These are phyloP conservation scores for Amblyjoppa fuscipennis DNA, from an alignment of 2,888 invertebrate genomes.

Conservation along the genomic window DNA sequence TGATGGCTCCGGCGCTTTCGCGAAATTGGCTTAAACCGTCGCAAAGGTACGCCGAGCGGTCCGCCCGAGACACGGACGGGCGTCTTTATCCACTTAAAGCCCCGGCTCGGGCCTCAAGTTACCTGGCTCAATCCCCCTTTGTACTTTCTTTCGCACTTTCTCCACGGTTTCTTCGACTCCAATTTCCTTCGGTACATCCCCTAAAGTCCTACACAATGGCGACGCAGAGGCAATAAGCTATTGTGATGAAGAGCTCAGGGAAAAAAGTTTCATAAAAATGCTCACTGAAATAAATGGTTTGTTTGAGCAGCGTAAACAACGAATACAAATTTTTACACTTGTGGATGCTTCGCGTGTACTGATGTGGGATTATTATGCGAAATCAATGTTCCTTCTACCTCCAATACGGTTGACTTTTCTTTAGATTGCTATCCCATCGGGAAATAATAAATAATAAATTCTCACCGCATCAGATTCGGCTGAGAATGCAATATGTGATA, in stretches of 20 bases:
- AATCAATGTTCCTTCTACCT: too few relatives aligned
- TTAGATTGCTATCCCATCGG: too few relatives aligned
- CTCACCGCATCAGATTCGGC: too few relatives aligned
- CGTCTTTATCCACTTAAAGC: conserved; percentile 76
- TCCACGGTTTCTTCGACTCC: conserved; percentile 22
- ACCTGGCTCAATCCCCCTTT: conserved; percentile 35
- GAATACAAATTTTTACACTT: not conserved
- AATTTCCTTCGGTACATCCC: conserved; percentile 5
- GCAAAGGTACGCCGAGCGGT: conserved; percentile 69
- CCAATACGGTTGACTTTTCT: too few relatives aligned
- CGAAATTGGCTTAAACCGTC: conserved; percentile 77
- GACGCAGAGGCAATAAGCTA: not conserved
- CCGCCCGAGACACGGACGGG: conserved; percentile 61
- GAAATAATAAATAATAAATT: too few relatives aligned
- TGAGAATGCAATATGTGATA: too few relatives aligned
- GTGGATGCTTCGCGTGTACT: too few relatives aligned
- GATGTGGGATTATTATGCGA: too few relatives aligned
- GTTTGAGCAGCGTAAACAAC: not conserved
- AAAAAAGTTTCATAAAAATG: not conserved
- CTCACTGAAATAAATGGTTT: not conserved
- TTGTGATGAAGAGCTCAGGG: not conserved
- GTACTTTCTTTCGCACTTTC: conserved; percentile 39
- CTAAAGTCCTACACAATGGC: not conserved
- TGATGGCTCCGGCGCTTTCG: conserved; percentile 67
- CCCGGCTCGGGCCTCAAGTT: conserved; percentile 56